Evolutionary conservation across 2,888 invertebrate species (phyloP), one percentile per base, ranked within the genome.

Genomic region (Tigriopus californicus): DNA sequence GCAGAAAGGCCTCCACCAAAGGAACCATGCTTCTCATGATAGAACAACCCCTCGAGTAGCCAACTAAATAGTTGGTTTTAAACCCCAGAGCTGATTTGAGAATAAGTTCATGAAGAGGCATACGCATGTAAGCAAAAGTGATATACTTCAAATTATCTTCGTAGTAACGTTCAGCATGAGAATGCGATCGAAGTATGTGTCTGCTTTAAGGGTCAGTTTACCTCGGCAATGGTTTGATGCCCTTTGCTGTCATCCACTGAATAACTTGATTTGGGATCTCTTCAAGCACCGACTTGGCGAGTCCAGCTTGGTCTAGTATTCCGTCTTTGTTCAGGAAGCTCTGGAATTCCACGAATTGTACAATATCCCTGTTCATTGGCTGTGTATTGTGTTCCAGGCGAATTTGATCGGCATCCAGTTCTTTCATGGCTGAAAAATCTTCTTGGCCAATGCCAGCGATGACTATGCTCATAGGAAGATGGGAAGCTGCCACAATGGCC

Each of bases 351-450:
- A 70, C 71, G 66, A 73, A 71, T 70, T 79, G 78, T 1, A 79
- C 78, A 65, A 79, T 78, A 67, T 79, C 78, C 58, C 78, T 67
- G 44, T 72, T 72, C 44, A 78, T 78, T 59, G 66, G 66, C 52
- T 68, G 67, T 1, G 75, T 73, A 58, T 72, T 68, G 44, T 69
- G 65, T 3, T 67, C 67, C 48, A 75, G 64, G 12, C 70, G 66
- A 1, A 68, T 67, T 15, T 55, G 73, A 67, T 79, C 79, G 22
- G 74, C 74, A 67, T 79, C 79, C 49, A 79, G 65, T 61, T 74
- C 74, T 62, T 77, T 76, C 79, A 79, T 79, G 12, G 77, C 77
- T 54, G 70, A 69, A 68, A 79, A 79, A 65, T 78, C 77, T 46
- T 77, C 78, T 65, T 73, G 70, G 25, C 79, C 79, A 51, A 79